Evolutionary conservation across 2,797 vertebrate genomes (phyloP), one percentile per base, ranked within the genome.

Genomic region (Mus minutoides): DNA sequence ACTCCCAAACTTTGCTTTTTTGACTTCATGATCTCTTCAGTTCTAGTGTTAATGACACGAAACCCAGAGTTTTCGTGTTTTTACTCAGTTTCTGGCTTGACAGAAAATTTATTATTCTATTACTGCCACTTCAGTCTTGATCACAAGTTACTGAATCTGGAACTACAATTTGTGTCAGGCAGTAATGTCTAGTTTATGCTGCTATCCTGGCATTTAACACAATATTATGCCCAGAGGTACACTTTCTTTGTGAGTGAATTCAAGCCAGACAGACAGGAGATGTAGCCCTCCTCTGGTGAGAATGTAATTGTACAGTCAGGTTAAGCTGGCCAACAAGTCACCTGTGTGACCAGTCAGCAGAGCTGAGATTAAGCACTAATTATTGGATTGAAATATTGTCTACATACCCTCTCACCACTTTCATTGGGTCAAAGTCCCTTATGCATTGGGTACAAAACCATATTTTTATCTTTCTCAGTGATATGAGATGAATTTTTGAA

Each of bases 401-500:
- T 56, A 17, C 5, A 10, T n/a, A 7, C 2, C 3, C 4, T 9
- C 17, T 26, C 1, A 13, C 3, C 3, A 26, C n/a, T 75, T 84
- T 85, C 29, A 34, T 10, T 71, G 34, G n/a, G 75, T 6, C 85
- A 64, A 84, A 77, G 14, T 62, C 26, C 19, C 16, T 19, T 17
- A 62, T 86, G 11, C 3, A 0, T 10, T 86, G 0, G 4, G 1
- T 60, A 19, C 73, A 6, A 88, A 69, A 58, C 12, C 13, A n/a
- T 54, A 77, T 82, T 86, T 94, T 94, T 16, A 62, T 58, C 24
- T 21, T 79, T 37, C 78, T 64, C 13, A n/a, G 13, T 69, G 54
- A 90, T 82, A 19, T 34, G 26, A 64, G 0, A 69, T n/a, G 54
- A 49, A 56, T 46, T 75, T 94, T 94, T 91, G 3, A 78, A 83